A percentile compares a stretch with the other conserved stretches of the same genome.
Conservation (phyloP, 1,140 invertebrate species). For the Ceratina calcarata region DNA sequence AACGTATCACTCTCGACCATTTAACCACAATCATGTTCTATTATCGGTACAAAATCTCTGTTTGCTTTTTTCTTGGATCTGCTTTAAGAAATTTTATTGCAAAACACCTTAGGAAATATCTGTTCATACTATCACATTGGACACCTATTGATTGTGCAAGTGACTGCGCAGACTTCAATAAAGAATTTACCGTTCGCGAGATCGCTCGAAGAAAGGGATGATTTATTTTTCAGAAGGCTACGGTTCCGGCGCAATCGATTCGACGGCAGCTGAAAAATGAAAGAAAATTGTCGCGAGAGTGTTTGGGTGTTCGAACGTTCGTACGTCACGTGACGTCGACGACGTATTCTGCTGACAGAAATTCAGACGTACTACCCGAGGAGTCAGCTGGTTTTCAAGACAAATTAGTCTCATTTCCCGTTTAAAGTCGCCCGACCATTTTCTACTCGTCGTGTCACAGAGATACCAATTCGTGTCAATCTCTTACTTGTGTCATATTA, state of each 20-base stretch:
- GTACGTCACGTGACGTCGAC: conserved; percentile 7
- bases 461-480: conserved; percentile 25
- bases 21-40: neutral
- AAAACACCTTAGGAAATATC: no score
- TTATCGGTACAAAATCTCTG: no score
- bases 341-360: conserved; percentile 20
- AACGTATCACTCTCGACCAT: neutral
- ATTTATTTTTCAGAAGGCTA: neutral
- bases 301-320: conserved; percentile 20
- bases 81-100: no score
- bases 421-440: conserved; percentile 37
- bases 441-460: conserved; percentile 37
- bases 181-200: neutral
- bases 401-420: conserved; percentile 57
- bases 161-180: neutral
- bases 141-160: no score
- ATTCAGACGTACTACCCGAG: conserved; percentile 27
- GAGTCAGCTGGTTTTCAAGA: conserved; percentile 37
- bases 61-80: no score
- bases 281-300: conserved; percentile 33
- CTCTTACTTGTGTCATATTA: conserved; percentile 10
- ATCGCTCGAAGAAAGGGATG: neutral
- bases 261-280: conserved; percentile 37
- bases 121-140: no score
- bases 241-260: neutral